phyloP scores from a whole-genome alignment of 2,888 invertebrate genomes.

The Ochropleura plecta region DNA sequence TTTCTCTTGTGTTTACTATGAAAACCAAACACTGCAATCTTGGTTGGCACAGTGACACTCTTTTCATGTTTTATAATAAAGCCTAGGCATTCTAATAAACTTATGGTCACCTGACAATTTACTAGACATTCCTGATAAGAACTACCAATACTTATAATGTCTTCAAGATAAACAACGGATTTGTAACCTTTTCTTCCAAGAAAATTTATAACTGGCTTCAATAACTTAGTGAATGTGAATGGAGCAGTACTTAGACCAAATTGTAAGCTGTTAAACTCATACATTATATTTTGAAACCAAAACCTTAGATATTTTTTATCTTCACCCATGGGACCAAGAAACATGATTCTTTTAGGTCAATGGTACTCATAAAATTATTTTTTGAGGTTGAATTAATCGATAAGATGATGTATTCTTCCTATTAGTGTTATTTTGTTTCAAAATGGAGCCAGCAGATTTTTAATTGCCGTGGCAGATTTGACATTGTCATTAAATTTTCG shows the following conservation, averaged over 20 bases:
- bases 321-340: background rate
- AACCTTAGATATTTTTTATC: conserved; percentile 6
- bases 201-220: background rate
- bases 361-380: background rate
- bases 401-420: background rate
- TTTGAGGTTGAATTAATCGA: background rate
- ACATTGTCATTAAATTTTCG: too few relatives aligned
- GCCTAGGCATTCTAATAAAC: conserved; percentile 4
- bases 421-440: background rate
- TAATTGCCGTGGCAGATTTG: too few relatives aligned
- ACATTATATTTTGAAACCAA: conserved; percentile 6
- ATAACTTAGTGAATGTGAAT: background rate
- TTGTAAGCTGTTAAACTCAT: background rate
- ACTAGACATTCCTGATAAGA: background rate
- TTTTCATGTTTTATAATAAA: conserved; percentile 2
- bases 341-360: background rate
- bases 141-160: conserved; percentile 3
- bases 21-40: background rate
- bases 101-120: background rate
- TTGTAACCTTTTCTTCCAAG: background rate
- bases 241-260: conserved; percentile 2
- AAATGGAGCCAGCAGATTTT: conserved; percentile 3
- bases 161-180: background rate
- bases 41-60: background rate
- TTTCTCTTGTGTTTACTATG: background rate